Conservation (phyloP, 2,113 vertebrate species). For the Pungitius pungitius region DNA sequence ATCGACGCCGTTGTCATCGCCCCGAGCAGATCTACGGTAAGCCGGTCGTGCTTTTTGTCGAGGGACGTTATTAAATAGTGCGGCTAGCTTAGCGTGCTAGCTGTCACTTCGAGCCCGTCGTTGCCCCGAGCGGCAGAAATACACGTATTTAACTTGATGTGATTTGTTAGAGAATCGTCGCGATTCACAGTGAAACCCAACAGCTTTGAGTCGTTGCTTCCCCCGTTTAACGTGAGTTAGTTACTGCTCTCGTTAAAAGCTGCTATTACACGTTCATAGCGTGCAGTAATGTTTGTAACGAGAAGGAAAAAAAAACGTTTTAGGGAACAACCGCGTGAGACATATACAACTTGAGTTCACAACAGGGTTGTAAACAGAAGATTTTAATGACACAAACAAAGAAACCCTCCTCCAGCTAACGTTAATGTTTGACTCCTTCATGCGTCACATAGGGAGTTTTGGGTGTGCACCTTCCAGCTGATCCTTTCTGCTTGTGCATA, state of each 20-base stretch:
- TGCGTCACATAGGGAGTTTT: not conserved
- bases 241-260: not conserved
- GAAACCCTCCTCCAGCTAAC: not conserved
- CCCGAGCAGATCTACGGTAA: slow-evolving; percentile 46
- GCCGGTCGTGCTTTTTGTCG: not conserved
- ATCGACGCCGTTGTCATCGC: not conserved
- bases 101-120: not conserved
- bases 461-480: not conserved
- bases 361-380: not conserved
- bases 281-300: too few species aligned
- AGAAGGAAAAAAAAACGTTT: too few species aligned
- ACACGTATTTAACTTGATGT: not conserved
- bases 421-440: not conserved
- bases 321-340: not conserved
- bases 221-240: too few species aligned
- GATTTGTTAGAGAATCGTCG: not conserved
- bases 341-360: too few species aligned
- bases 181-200: too few species aligned
- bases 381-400: not conserved
- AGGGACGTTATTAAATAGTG: not conserved
- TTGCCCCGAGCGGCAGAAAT: not conserved
- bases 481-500: not conserved
- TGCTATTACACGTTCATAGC: too few species aligned
- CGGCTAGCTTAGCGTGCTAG: slow-evolving; percentile 13
- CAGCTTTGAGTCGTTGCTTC: too few species aligned